A percentile compares a stretch with the other conserved stretches of the same genome.
These are phyloP conservation scores for Psittacula derbiana DNA, from an alignment of 2,797 vertebrate species.

Conservation along the genomic window DNA sequence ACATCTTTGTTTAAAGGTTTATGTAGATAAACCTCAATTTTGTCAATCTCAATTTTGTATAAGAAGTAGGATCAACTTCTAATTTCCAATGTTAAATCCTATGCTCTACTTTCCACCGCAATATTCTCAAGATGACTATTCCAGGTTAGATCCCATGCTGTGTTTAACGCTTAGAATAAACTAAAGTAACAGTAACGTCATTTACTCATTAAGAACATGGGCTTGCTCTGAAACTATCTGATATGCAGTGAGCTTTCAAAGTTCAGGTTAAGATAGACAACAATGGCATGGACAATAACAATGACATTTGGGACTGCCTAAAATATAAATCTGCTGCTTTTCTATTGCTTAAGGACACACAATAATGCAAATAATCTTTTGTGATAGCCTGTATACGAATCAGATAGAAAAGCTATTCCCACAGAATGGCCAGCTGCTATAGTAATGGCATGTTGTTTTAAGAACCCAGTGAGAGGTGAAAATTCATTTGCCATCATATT, in stretches of 20 bases:
- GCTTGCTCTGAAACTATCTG: background rate
- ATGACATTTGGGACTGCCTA: background rate
- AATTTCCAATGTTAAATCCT: slow-evolving; percentile 79
- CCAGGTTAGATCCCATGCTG: slow-evolving; percentile 53
- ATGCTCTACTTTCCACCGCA: slow-evolving; percentile 51
- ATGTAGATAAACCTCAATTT: slow-evolving; percentile 81
- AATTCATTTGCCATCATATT: background rate
- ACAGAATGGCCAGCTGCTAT: background rate
- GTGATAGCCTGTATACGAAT: background rate
- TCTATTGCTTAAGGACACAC: background rate
- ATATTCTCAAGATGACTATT: slow-evolving; percentile 61
- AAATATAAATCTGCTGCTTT: background rate
- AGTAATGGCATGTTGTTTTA: background rate
- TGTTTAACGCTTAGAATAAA: slow-evolving; percentile 52
- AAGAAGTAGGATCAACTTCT: slow-evolving; percentile 81
- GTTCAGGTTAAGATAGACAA: background rate
- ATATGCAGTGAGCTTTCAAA: background rate
- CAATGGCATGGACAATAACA: background rate
- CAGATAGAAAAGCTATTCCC: background rate
- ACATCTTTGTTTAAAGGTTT: slow-evolving; percentile 82
- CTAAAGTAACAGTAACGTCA: slow-evolving; percentile 33
- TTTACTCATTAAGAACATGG: slow-evolving; percentile 22
- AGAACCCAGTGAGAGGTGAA: background rate
- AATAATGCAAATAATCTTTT: background rate
- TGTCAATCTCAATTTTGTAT: slow-evolving; percentile 79